Evolutionary conservation across 1,140 invertebrate genomes (phyloP).

Genomic region (Drosophila hydei): DNA sequence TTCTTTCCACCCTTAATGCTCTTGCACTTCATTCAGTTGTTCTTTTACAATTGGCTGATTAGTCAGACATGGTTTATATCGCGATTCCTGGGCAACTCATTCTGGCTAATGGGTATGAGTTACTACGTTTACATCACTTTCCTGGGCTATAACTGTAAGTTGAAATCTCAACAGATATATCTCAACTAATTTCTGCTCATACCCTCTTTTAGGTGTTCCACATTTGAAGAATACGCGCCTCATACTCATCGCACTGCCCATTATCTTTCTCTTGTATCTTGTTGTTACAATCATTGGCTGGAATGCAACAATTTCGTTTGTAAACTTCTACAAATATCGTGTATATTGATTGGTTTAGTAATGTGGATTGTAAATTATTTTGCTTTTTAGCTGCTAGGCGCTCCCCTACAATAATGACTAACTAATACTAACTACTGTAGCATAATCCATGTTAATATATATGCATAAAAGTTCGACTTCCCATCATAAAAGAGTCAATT

Average conservation of each 20-base stretch:
- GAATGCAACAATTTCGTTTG: slow-evolving; percentile 90
- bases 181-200: slow-evolving; percentile 1
- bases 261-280: slow-evolving; percentile 92
- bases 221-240: slow-evolving; percentile 94
- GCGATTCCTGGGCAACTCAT: slow-evolving; percentile 94
- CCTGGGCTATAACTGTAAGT: slow-evolving; percentile 97
- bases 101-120: slow-evolving; percentile 95
- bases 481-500: slow-evolving; percentile 1
- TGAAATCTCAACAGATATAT: neutral
- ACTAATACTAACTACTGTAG: slow-evolving; percentile 55
- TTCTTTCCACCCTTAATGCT: slow-evolving; percentile 97
- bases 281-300: slow-evolving; percentile 89
- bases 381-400: slow-evolving; percentile 60
- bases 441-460: slow-evolving; percentile 39
- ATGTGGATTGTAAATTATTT: slow-evolving; percentile 68
- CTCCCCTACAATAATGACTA: slow-evolving; percentile 58
- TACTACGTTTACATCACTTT: slow-evolving; percentile 99
- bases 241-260: slow-evolving; percentile 93
- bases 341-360: slow-evolving; percentile 83
- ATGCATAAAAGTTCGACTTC: slow-evolving; percentile 36
- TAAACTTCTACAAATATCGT: slow-evolving; percentile 92
- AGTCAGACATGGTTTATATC: slow-evolving; percentile 90
- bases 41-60: slow-evolving; percentile 94
- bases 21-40: slow-evolving; percentile 95
- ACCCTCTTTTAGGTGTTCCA: slow-evolving; percentile 90